Evolutionary conservation across 2,888 invertebrate genomes (phyloP).

Genomic region (Hypomecis punctinalis): DNA sequence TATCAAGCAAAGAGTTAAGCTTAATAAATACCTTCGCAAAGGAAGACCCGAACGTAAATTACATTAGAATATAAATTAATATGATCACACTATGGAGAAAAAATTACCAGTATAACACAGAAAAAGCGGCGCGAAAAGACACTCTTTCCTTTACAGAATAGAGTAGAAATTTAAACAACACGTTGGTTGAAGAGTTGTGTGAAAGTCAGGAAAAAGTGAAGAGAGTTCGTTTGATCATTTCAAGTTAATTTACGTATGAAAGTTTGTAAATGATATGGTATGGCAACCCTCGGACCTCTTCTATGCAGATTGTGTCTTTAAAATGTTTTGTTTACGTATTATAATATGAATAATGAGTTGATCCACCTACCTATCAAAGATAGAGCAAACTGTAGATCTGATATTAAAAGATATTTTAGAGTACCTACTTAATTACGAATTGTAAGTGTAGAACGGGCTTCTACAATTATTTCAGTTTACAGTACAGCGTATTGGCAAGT

Average conservation of each 20-base stretch:
- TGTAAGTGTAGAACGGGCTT: background rate
- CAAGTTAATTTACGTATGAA: constrained; percentile 43
- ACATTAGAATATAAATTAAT: constrained; percentile 83
- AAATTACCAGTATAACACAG: constrained; percentile 43
- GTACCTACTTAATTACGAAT: background rate
- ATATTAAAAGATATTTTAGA: too few relatives aligned
- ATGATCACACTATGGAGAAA: constrained; percentile 67
- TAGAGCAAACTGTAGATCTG: too few relatives aligned
- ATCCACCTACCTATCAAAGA: background rate
- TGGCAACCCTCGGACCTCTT: constrained; percentile 17
- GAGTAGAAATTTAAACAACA: constrained; percentile 20
- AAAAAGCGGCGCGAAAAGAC: constrained; percentile 10
- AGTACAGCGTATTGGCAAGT: too few relatives aligned
- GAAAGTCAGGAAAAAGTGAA: constrained; percentile 38
- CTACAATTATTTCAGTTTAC: too few relatives aligned
- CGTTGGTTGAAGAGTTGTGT: constrained; percentile 31
- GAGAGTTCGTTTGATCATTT: constrained; percentile 44
- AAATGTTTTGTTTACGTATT: background rate
- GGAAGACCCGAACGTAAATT: constrained; percentile 73
- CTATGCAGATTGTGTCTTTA: constrained; percentile 32
- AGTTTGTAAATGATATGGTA: constrained; percentile 31
- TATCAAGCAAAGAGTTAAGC: constrained; percentile 54
- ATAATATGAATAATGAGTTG: background rate
- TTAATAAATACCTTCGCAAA: constrained; percentile 59
- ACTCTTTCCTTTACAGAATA: background rate